Conservation (phyloP, 2,797 vertebrate genomes). For the Linurgus olivaceus region DNA sequence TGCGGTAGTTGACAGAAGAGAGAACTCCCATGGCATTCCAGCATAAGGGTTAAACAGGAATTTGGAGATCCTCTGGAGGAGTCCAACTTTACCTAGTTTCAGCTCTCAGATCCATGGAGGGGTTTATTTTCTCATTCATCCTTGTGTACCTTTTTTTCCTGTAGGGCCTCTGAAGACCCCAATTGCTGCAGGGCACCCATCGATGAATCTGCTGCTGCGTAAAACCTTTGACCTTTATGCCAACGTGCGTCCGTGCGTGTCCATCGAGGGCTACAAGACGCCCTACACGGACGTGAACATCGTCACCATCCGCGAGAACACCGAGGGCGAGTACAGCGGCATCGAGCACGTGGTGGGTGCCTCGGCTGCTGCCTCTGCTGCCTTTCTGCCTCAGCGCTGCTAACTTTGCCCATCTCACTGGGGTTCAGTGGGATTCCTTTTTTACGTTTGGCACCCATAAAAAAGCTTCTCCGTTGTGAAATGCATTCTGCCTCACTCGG, state of each 20-base stretch:
- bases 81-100: background rate
- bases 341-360: constrained; percentile 91
- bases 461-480: background rate
- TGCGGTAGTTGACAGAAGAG: background rate
- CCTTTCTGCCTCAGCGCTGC: background rate
- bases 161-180: constrained; percentile 94
- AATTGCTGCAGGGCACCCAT: constrained; percentile 94
- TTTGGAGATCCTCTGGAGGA: background rate
- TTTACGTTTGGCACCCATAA: background rate
- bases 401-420: background rate
- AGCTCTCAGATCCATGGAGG: background rate
- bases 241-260: constrained; percentile 92
- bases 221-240: constrained; percentile 97
- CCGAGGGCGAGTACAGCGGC: constrained; percentile 96
- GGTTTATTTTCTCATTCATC: background rate
- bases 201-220: constrained; percentile 93
- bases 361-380: no score
- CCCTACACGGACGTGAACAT: constrained; percentile 92
- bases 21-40: background rate
- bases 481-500: background rate
- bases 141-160: background rate
- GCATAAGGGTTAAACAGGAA: background rate
- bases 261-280: constrained; percentile 93
- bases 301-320: constrained; percentile 97
- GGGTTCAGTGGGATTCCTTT: background rate